A percentile compares a stretch with the other conserved stretches of the same genome.
These are phyloP conservation scores for Uloborus plumipes DNA, from an alignment of 2,888 invertebrate species.

Conservation along the genomic window DNA sequence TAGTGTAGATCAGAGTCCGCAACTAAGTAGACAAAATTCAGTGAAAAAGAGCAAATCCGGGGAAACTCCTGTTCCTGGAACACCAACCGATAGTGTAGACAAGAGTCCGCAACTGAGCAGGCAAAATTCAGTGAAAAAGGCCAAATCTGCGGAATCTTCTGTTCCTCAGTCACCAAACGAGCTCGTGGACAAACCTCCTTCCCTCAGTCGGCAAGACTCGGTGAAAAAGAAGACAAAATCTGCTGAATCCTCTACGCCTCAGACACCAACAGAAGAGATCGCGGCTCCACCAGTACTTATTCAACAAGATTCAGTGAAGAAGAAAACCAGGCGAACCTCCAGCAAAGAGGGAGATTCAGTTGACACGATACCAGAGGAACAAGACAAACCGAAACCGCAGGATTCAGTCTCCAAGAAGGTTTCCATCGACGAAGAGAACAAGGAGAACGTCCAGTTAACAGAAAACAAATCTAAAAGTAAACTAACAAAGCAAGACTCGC, in stretches of 20 bases:
- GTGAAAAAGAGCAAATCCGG: background rate
- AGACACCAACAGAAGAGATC: constrained; percentile 18
- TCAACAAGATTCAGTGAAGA: constrained; percentile 20
- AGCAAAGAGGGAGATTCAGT: constrained; percentile 7
- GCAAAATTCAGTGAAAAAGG: constrained; percentile 36
- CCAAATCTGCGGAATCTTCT: constrained; percentile 31
- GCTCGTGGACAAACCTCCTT: background rate
- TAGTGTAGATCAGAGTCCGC: background rate
- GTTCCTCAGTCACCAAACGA: constrained; percentile 31
- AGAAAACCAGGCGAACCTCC: background rate
- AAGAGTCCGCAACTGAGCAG: constrained; percentile 29
- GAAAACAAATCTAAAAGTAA: background rate
- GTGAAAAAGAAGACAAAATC: constrained; percentile 23
- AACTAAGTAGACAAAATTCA: constrained; percentile 32
- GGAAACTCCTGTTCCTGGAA: background rate
- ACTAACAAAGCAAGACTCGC: constrained; percentile 32
- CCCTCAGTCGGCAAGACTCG: constrained; percentile 20
- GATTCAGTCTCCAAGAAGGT: background rate
- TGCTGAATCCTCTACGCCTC: constrained; percentile 5
- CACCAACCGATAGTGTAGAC: constrained; percentile 31
- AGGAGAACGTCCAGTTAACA: background rate
- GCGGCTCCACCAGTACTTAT: background rate
- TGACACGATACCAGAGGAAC: background rate
- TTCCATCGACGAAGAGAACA: background rate
- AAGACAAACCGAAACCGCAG: background rate